Base-by-base conservation (phyloP, 2,113 vertebrate genomes). In the Propithecus coquereli region DNA sequence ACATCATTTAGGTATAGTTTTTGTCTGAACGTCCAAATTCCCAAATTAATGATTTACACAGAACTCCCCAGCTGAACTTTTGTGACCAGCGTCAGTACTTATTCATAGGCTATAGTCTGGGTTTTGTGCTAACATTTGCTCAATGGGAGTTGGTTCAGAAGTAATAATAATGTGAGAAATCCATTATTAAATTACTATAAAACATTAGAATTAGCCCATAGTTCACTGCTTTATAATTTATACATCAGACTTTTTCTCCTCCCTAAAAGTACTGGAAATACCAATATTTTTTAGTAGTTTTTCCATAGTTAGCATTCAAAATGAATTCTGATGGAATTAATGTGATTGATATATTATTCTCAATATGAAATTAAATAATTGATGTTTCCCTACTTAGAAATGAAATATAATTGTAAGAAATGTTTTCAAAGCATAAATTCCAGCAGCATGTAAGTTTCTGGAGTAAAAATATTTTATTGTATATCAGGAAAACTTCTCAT, bases 391-490 rank as follows among this genome's bases (percentile, higher is more conserved):
- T 87, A 87, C 61, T 94, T 86, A 88, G 71, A n/a, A 70, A 83
- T 65, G 50, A 94, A 95, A 90, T 85, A 45, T 90, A 95, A 95
- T 90, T 90, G 1, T 66, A 93, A 89, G 47, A 70, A 96, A 59
- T 94, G 45, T 81, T 97, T 95, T 87, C 63, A 95, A 91, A 87
- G 63, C 13, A 80, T 86, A 83, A 91, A 92, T 74, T 84, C 43
- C 13, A 85, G 40, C 40, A 92, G n/a, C 47, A 81, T 87, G 32
- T 14, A 43, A 57, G 23, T 96, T 87, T 95, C 43, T 97, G n/a
- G 87, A 88, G 65, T 90, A 87, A 89, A 94, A 95, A 93, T 96
- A 89, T 92, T 91, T 87, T 91, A 89, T 9, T 93, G 7, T 84
- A 6, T 65, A 82, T 59, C 79, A n/a, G 40, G 57, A 92, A 61